phyloP scores from a whole-genome alignment of 2,797 vertebrate genomes.

The Nyctalus aviator region DNA sequence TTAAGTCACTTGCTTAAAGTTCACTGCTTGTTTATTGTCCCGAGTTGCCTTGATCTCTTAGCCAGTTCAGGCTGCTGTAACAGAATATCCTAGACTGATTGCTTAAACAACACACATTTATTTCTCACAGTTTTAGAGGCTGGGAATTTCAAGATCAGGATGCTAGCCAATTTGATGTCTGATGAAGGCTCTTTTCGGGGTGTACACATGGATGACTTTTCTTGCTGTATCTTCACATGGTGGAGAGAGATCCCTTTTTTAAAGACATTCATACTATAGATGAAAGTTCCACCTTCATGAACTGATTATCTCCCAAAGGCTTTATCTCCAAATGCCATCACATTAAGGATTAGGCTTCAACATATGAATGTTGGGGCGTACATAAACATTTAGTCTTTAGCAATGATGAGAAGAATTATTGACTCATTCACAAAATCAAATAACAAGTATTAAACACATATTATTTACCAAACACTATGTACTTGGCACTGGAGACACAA shows the following conservation, averaged over 20 bases:
- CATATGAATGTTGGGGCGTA: background rate
- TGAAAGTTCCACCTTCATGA: background rate
- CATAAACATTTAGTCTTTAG: background rate
- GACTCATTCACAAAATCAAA: background rate
- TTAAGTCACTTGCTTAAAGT: constrained; percentile 3
- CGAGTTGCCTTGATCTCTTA: background rate
- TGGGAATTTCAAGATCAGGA: background rate
- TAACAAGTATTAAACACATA: background rate
- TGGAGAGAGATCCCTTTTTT: background rate
- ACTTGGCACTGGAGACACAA: background rate
- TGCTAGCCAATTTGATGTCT: background rate
- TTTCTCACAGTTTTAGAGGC: background rate
- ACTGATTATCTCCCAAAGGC: background rate
- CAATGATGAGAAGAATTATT: background rate
- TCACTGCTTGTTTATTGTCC: constrained; percentile 4
- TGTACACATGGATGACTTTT: background rate
- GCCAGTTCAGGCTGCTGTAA: background rate
- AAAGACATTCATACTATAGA: background rate
- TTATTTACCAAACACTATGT: background rate
- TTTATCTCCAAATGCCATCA: background rate
- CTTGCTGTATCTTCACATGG: background rate
- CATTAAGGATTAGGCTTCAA: background rate
- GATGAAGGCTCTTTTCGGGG: background rate
- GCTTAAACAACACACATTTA: background rate
- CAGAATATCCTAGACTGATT: background rate